Percentiles rank a stretch among this genome's conserved stretches.
Conservation (phyloP, 1,140 invertebrate genomes). For the Drosophila leontia region DNA sequence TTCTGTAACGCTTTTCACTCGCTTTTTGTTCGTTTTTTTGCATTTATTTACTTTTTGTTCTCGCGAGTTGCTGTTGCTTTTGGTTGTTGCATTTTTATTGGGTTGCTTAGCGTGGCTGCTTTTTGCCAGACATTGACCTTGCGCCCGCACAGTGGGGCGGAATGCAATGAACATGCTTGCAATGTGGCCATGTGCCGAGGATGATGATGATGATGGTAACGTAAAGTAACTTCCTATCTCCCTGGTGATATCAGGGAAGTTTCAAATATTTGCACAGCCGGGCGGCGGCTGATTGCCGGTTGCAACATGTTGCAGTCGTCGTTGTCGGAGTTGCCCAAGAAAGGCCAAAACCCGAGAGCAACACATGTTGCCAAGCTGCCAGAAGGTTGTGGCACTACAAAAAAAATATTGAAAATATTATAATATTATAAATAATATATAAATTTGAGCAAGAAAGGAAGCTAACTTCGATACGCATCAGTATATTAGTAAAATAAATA, state of each 20-base stretch:
- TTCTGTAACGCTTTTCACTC: conserved; percentile 28
- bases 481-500: no score
- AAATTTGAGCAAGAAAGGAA: no score
- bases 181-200: conserved; percentile 11
- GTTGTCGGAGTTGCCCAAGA: conserved; percentile 33
- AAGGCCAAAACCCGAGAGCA: conserved; percentile 40
- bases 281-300: conserved; percentile 25
- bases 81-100: conserved; percentile 18
- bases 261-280: conserved; percentile 62
- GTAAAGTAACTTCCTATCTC: conserved; percentile 43
- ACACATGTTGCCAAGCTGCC: conserved; percentile 69
- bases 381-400: conserved; percentile 8
- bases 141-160: conserved; percentile 67
- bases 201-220: background rate
- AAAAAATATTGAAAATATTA: background rate
- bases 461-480: no score
- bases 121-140: conserved; percentile 76
- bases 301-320: conserved; percentile 64
- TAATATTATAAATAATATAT: no score
- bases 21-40: background rate
- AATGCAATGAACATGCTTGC: conserved; percentile 21
- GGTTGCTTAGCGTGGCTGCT: conserved; percentile 19
- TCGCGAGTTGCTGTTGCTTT: conserved; percentile 12
- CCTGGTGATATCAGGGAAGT: conserved; percentile 26
- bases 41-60: conserved; percentile 16